phyloP scores from a whole-genome alignment of 2,113 vertebrate genomes.

The Cebidichthys violaceus region DNA sequence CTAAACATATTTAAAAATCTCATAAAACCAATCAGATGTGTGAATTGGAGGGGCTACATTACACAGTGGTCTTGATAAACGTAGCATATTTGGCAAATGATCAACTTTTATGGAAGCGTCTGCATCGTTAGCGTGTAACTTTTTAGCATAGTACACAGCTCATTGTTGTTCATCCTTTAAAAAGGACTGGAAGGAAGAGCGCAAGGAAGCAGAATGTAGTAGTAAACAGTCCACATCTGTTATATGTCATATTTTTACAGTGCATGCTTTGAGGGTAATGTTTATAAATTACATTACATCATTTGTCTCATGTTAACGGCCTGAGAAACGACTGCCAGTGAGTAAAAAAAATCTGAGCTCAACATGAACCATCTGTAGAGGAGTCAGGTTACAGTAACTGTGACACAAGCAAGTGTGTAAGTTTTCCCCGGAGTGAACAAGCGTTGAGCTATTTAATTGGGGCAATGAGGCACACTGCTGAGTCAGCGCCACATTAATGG shows the following conservation, averaged over 20 bases:
- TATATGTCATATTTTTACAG: not conserved
- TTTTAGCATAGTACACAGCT: not conserved
- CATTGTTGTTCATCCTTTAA: not conserved
- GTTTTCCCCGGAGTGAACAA: conserved; percentile 69
- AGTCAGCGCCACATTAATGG: conserved; percentile 61
- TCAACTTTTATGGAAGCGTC: not conserved
- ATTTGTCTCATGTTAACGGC: not conserved
- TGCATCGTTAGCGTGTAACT: not conserved
- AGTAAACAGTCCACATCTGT: not conserved
- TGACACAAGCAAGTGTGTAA: conserved; percentile 57
- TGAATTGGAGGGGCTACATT: not conserved
- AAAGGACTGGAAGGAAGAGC: not conserved
- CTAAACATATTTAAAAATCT: not conserved
- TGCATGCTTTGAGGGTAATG: not conserved
- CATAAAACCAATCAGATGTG: not conserved
- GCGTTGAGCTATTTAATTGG: conserved; percentile 67
- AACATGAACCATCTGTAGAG: conserved; percentile 28
- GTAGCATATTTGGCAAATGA: not conserved
- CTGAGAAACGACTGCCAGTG: not conserved
- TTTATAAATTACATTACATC: not conserved
- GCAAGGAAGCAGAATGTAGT: not conserved
- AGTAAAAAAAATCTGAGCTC: conserved; percentile 21
- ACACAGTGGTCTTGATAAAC: not conserved
- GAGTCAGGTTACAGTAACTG: conserved; percentile 54
- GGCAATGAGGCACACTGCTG: conserved; percentile 63